Conservation (phyloP, 2,888 invertebrate species). For the Galeopsomyia nigrocyanea region DNA sequence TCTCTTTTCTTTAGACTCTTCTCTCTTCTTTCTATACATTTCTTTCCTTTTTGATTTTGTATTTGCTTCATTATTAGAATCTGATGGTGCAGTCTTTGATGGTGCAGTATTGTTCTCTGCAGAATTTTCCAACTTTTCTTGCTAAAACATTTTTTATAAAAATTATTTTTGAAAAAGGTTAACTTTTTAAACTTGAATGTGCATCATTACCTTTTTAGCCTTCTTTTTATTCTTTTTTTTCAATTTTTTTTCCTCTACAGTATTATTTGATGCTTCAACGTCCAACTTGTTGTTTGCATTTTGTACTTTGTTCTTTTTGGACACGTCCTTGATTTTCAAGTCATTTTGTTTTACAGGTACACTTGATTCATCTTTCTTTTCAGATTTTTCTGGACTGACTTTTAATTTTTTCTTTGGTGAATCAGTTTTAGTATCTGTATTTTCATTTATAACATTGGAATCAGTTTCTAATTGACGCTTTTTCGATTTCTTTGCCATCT, state of each 20-base stretch:
- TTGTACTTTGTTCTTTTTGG: background rate
- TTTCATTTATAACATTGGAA: background rate
- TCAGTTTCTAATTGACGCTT: conserved; percentile 3
- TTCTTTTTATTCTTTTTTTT: conserved; percentile 28
- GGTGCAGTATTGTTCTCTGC: background rate
- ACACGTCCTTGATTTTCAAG: background rate
- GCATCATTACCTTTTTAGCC: conserved; percentile 28
- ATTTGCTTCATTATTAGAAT: conserved; percentile 3
- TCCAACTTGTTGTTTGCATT: background rate
- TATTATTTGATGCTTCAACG: background rate
- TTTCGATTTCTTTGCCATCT: conserved; percentile 4
- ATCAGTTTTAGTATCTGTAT: conserved; percentile 3
- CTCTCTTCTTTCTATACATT: conserved; percentile 15
- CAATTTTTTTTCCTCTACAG: background rate
- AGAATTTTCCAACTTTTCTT: background rate
- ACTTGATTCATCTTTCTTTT: background rate
- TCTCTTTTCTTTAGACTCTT: background rate
- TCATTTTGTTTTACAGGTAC: background rate
- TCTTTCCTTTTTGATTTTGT: conserved; percentile 20
- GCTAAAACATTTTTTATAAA: conserved; percentile 19
- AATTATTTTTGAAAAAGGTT: background rate
- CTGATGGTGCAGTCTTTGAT: background rate
- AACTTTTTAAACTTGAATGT: background rate
- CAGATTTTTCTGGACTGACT: background rate
- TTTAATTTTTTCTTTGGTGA: conserved; percentile 18